Evolutionary conservation across 2,113 vertebrate species (phyloP).

Genomic region (Otis tarda): DNA sequence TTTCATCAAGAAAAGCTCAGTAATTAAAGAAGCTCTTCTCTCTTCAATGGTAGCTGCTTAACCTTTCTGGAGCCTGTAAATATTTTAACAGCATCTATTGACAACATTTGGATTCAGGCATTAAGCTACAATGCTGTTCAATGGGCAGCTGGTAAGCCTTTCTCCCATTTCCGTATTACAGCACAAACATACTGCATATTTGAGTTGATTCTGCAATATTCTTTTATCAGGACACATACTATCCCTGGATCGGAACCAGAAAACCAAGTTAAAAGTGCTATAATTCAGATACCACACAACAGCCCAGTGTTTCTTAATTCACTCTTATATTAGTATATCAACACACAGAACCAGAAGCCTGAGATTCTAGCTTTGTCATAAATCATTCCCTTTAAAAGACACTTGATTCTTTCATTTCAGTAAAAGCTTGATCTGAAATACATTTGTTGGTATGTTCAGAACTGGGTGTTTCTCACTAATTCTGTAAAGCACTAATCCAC

Average conservation of each 20-base stretch:
- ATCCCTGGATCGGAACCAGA: neutral
- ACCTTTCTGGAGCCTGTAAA: slow-evolving; percentile 31
- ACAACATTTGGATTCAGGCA: neutral
- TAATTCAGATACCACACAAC: neutral
- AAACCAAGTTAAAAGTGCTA: neutral
- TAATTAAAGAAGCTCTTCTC: slow-evolving; percentile 2
- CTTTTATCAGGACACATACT: neutral
- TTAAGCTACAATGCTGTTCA: neutral
- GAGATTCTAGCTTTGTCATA: neutral
- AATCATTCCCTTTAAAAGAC: neutral
- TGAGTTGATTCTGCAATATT: neutral
- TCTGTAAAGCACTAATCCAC: neutral
- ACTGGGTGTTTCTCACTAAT: neutral
- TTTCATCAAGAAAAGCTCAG: neutral
- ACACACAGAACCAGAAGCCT: neutral
- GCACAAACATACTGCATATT: neutral
- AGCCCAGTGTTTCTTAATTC: neutral
- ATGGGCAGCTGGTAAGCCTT: neutral
- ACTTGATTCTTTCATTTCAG: neutral
- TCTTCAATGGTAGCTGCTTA: neutral
- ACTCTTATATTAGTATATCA: neutral
- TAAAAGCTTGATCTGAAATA: neutral
- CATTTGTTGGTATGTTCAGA: neutral
- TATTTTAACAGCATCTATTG: slow-evolving; percentile 40
- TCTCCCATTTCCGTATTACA: neutral